A percentile compares a stretch with the other conserved stretches of the same genome.
phyloP scores from a whole-genome alignment of 1,140 invertebrate genomes.

The Trachymyrmex cornetzi region DNA sequence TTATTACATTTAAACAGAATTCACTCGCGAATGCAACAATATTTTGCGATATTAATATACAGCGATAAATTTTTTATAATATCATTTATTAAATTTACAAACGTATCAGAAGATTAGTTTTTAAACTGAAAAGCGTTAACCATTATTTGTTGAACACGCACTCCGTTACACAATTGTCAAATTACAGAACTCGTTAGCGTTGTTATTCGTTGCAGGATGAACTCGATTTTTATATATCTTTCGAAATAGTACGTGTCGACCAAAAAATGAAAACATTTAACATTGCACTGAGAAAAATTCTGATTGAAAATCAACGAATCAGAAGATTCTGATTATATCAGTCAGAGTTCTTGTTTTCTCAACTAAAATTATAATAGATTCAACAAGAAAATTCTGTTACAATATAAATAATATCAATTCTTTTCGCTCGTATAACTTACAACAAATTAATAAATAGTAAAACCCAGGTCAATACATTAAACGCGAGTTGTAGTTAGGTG shows the following conservation, averaged over 20 bases:
- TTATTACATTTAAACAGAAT: neutral
- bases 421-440: too few relatives aligned
- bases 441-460: too few relatives aligned
- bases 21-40: neutral
- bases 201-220: neutral
- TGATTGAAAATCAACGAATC: too few relatives aligned
- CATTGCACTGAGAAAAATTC: neutral
- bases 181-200: slow-evolving; percentile 27
- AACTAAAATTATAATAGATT: too few relatives aligned
- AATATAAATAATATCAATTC: too few relatives aligned
- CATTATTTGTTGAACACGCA: neutral
- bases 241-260: neutral
- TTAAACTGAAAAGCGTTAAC: slow-evolving; percentile 1
- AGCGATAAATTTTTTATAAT: neutral
- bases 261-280: slow-evolving; percentile 43
- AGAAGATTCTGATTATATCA: too few relatives aligned
- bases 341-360: too few relatives aligned
- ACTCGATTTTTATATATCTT: slow-evolving; percentile 12
- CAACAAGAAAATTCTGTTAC: too few relatives aligned
- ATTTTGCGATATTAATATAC: neutral
- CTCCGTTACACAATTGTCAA: slow-evolving; percentile 17
- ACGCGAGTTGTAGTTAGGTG: too few relatives aligned
- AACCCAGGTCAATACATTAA: too few relatives aligned
- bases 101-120: slow-evolving; percentile 10
- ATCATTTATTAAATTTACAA: slow-evolving; percentile 29